Percentiles rank a stretch among this genome's conserved stretches.
phyloP scores from a whole-genome alignment of 2,888 invertebrate species.

The Drosophila monieri region DNA sequence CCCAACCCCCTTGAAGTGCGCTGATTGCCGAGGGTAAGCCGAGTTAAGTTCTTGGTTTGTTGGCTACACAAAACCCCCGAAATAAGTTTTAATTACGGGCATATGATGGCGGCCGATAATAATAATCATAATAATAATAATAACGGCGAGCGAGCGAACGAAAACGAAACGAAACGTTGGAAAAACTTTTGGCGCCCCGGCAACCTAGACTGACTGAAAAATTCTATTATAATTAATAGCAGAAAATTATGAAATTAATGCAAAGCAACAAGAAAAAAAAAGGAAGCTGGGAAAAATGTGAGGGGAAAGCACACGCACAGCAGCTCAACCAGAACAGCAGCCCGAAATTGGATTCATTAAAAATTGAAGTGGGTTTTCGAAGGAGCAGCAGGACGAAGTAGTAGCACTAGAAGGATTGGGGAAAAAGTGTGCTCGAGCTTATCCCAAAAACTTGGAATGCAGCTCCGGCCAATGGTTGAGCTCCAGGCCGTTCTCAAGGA shows the following conservation, averaged over 20 bases:
- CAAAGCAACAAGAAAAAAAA: constrained; percentile 55
- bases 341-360: constrained; percentile 76
- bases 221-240: constrained; percentile 79
- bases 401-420: constrained; percentile 1
- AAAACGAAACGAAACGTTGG: constrained; percentile 30
- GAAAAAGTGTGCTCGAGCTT: constrained; percentile 42
- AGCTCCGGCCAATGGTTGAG: constrained; percentile 40
- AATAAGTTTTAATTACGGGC: constrained; percentile 79
- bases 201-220: constrained; percentile 76
- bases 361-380: constrained; percentile 73
- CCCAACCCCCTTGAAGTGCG: constrained; percentile 6
- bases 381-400: background rate
- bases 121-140: constrained; percentile 32
- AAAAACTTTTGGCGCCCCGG: constrained; percentile 64
- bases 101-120: constrained; percentile 80
- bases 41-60: constrained; percentile 79
- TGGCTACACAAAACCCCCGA: constrained; percentile 67
- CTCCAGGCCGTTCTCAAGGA: constrained; percentile 17
- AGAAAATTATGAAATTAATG: constrained; percentile 78
- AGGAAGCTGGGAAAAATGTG: background rate
- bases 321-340: constrained; percentile 37
- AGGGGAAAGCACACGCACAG: constrained; percentile 28
- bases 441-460: constrained; percentile 66
- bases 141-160: constrained; percentile 37
- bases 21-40: constrained; percentile 53